Evolutionary conservation across 2,888 invertebrate species (phyloP), one percentile per base, ranked within the genome.

Genomic region (Sinodicranocentrus sp.): DNA sequence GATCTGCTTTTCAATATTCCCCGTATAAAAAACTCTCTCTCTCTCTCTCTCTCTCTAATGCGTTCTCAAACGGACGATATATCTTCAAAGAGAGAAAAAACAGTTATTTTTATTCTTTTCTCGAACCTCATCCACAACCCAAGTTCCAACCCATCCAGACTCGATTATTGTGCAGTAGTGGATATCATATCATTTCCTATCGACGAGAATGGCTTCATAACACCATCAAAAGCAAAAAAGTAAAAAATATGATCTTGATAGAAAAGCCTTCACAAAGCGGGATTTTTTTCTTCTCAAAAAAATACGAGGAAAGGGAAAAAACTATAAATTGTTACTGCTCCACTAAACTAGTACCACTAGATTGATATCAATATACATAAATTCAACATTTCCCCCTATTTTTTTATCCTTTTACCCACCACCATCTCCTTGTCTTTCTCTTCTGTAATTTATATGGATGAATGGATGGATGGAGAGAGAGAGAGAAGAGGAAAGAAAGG

Each of bases 361-460:
- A 68, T 68, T 68, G 68, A 68, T 59, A 73, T 59, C 44, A 25
- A 73, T 61, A 61, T 63, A 73, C 59, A 73, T 73, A 73, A 73
- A 73, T 73, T 73, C 61, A 25, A 26, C 70, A 13, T 26, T 61
- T 61, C 17, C n/a, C 15, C 61, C 17, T 33, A 39, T 17, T 21
- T 52, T 28, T 48, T 48, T 68, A 6, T 52, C 52, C 19, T 25
- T 57, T 23, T 57, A 2, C 57, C 10, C 19, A 57, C 21, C n/a
- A 5, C 23, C 6, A n/a, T 57, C 54, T 8, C 63, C 54, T 52
- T 48, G 54, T 52, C 57, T 67, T 43, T 57, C 19, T 21, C 23
- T 26, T 25, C 13, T 25, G 75, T 63, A 75, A 75, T 75, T 75
- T 75, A 75, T 75, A 48, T 75, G 75, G 75, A 52, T 75, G 75